Evolutionary conservation across 2,113 vertebrate genomes (phyloP).

Genomic region (Campylomormyrus numenius): DNA sequence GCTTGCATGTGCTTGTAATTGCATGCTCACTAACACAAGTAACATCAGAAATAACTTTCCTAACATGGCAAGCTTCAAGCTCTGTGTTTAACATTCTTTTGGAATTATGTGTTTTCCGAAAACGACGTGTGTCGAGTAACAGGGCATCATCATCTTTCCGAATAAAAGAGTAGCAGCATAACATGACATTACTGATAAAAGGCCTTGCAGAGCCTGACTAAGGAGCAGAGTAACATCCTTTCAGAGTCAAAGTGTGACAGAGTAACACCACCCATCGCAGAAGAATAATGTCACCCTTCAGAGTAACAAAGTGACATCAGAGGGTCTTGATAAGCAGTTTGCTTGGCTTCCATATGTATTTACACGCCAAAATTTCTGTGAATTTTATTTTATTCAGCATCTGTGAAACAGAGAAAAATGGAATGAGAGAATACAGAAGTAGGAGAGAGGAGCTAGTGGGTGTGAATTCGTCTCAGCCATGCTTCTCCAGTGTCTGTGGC

Average conservation of each 20-base stretch:
- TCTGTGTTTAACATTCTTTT: neutral
- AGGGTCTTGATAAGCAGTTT: neutral
- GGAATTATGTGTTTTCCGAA: neutral
- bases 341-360: neutral
- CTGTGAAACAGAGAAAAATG: neutral
- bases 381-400: neutral
- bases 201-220: neutral
- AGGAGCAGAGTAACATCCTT: neutral
- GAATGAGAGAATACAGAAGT: neutral
- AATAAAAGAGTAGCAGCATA: neutral
- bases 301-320: neutral
- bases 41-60: neutral
- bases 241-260: neutral
- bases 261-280: neutral
- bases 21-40: neutral
- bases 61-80: neutral
- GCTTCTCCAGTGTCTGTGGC: neutral
- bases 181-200: neutral
- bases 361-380: neutral
- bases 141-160: neutral
- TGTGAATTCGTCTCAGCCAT: neutral
- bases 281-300: neutral
- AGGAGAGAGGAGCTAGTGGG: constrained; percentile 16
- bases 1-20: neutral
- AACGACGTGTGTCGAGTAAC: neutral